A percentile compares a stretch with the other conserved stretches of the same genome.
Conservation (phyloP, 2,113 vertebrate species). For the Tretioscincus oriximinensis region DNA sequence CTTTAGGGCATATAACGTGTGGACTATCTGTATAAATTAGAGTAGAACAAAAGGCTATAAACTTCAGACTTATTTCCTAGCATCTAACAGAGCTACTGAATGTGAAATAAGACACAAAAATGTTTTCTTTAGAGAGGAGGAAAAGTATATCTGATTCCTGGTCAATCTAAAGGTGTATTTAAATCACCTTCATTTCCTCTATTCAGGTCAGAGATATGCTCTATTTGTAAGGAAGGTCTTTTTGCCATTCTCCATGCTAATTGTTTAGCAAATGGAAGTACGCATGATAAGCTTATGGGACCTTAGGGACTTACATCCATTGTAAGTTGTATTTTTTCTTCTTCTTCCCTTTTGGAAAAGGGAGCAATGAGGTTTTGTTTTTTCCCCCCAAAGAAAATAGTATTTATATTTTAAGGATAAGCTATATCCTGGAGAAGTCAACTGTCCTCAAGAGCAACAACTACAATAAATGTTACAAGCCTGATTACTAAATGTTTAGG, state of each 20-base stretch:
- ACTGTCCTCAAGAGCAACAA: not conserved
- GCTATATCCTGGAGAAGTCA: not conserved
- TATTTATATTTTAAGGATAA: not conserved
- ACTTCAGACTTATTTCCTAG: too few relatives aligned
- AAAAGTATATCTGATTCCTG: too few relatives aligned
- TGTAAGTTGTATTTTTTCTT: not conserved
- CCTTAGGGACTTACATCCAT: not conserved
- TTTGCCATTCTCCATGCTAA: not conserved
- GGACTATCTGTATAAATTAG: too few relatives aligned
- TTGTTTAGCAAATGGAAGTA: not conserved
- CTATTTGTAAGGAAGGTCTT: not conserved
- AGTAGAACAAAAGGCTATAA: too few relatives aligned
- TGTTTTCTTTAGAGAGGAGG: not conserved
- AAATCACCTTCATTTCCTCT: not conserved
- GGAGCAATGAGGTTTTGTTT: not conserved
- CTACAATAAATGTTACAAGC: not conserved
- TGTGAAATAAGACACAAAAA: not conserved
- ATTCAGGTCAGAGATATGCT: not conserved
- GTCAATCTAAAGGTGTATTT: not conserved
- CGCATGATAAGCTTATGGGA: not conserved
- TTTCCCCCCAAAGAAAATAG: not conserved
- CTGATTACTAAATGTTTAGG: not conserved
- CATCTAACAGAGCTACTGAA: not conserved
- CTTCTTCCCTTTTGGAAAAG: not conserved
- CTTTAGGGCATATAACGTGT: too few relatives aligned